phyloP scores from a whole-genome alignment of 2,888 invertebrate genomes.

The Lasioglossum calceatum region DNA sequence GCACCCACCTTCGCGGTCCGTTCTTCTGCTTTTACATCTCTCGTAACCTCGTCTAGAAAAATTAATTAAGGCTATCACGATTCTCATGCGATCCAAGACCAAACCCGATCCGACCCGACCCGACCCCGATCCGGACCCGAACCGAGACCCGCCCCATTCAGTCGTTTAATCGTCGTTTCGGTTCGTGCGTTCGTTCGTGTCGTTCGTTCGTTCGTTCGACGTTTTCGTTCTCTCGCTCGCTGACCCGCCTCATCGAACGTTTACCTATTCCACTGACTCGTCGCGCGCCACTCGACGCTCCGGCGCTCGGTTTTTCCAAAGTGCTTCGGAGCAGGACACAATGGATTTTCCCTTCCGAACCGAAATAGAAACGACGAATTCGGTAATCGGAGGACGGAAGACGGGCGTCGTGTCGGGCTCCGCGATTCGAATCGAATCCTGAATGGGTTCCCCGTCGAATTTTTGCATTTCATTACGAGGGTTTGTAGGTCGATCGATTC shows the following conservation, averaged over 20 bases:
- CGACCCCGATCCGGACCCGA: background rate
- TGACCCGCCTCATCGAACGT: background rate
- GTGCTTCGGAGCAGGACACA: background rate
- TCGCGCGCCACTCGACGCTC: background rate
- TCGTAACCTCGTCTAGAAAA: slow-evolving; percentile 72
- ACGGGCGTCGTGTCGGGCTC: background rate
- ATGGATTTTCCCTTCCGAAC: background rate
- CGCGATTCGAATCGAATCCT: slow-evolving; percentile 16
- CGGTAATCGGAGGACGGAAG: background rate
- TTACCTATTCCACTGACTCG: background rate
- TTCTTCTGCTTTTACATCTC: slow-evolving; percentile 76
- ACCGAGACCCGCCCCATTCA: slow-evolving; percentile 24
- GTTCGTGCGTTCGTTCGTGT: background rate
- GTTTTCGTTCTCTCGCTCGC: background rate
- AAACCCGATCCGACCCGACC: background rate
- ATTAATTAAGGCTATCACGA: slow-evolving; percentile 61
- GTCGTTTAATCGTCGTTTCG: background rate
- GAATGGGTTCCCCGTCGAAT: slow-evolving; percentile 50
- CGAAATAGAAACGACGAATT: slow-evolving; percentile 6
- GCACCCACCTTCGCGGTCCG: slow-evolving; percentile 84
- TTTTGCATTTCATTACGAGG: slow-evolving; percentile 32
- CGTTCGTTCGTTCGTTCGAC: background rate
- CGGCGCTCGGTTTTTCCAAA: slow-evolving; percentile 6
- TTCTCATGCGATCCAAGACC: slow-evolving; percentile 29
- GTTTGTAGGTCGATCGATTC: slow-evolving; percentile 50